Base-by-base conservation (phyloP, 2,113 vertebrate species). In the Serinus canaria region DNA sequence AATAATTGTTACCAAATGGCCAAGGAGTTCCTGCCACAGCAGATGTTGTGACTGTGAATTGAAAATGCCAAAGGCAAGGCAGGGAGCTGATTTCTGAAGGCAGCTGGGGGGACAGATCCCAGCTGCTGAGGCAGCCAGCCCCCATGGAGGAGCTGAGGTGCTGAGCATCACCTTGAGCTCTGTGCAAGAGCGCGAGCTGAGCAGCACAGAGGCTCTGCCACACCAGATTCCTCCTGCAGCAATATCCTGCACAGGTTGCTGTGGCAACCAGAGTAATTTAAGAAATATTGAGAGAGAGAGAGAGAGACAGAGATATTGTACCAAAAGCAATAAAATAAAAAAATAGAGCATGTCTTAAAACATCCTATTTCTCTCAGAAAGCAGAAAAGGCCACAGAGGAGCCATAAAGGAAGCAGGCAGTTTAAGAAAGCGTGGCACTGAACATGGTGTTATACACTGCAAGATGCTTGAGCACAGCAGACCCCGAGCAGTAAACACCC, bases 201-300 rank as follows among this genome's bases (percentile, higher is more conserved):
- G 76, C 79, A 81, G 55, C 0, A 0, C 1, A 15, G 41, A 46
- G 43, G 13, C 55, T 90, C 79, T 92, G 66, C 69, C 23, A 7
- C 11, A 18, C 52, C 83, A 87, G 41, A 44, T 20, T 49, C 58
- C 64, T 94, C 60, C 87, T 53, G 72, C 87, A 92, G 91, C 72
- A 90, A 58, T 23, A 91, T 50, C 88, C 79, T 94, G 68, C 69
- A 86, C 35, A 75, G 85, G 95, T 95, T 97, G 88, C 94, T 96
- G 94, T 89, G 76, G 95, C 95, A 96, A 97, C 96, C 69, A 90
- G 23, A 69, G 80, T 75, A 96, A 96, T 93, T 95, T 81, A 75
- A 94, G 83, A 90, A 86, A 97, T 85, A 92, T 50, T 62, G 77
- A 83, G 76, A 93, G 63, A 82, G 46, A 49, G 77, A 82, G 46